Evolutionary conservation across 2,888 invertebrate genomes (phyloP).

Genomic region (Pyrocoelia pectoralis): DNA sequence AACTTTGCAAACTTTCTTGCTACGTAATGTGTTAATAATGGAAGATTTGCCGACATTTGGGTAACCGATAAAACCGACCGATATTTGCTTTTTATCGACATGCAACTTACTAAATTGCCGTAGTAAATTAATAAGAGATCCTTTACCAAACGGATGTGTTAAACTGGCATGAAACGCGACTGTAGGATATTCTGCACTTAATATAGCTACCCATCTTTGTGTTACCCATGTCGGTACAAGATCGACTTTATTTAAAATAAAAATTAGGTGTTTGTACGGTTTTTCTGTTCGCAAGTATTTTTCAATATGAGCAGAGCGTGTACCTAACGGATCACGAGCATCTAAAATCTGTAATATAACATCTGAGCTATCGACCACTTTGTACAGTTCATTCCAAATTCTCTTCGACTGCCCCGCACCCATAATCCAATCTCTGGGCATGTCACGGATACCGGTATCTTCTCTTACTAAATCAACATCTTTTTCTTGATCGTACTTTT

Average conservation of each 20-base stretch:
- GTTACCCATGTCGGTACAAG: constrained; percentile 98
- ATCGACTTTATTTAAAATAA: constrained; percentile 96
- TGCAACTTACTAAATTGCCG: constrained; percentile 96
- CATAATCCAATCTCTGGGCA: constrained; percentile 93
- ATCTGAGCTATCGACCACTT: constrained; percentile 99
- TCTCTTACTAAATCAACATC: constrained; percentile 86
- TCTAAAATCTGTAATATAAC: constrained; percentile 96
- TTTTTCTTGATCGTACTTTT: constrained; percentile 81
- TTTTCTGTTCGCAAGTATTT: constrained; percentile 94
- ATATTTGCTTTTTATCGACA: constrained; percentile 96
- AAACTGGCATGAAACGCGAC: constrained; percentile 99
- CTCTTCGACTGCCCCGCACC: constrained; percentile 94
- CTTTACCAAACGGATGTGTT: constrained; percentile 98
- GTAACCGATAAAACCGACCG: constrained; percentile 98
- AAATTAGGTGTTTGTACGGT: constrained; percentile 95
- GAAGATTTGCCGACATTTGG: constrained; percentile 99
- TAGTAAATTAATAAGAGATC: constrained; percentile 93
- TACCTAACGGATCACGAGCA: constrained; percentile 97
- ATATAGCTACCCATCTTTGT: constrained; percentile 94
- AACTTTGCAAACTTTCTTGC: constrained; percentile 98
- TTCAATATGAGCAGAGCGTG: constrained; percentile 91
- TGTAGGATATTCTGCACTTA: constrained; percentile 96
- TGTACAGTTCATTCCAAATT: constrained; percentile 99
- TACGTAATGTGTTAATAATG: constrained; percentile 93
- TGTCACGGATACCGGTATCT: constrained; percentile 79